Percentiles rank a stretch among this genome's conserved stretches.
Evolutionary conservation across 2,888 invertebrate genomes (phyloP).

Genomic region (Hirtodrosophila histrioides): DNA sequence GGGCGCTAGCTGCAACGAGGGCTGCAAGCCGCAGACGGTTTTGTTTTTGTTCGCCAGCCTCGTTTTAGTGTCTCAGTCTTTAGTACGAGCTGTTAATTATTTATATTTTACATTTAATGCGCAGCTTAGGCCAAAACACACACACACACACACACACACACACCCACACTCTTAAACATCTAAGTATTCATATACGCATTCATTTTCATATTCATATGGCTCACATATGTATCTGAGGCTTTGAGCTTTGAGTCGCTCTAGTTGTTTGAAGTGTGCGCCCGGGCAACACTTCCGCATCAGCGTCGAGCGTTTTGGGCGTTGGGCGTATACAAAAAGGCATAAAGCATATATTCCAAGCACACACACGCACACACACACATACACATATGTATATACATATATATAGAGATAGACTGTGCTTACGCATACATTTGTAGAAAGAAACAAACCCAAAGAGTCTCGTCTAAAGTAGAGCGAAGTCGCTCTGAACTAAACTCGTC

Average conservation of each 20-base stretch:
- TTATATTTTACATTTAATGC: conserved; percentile 79
- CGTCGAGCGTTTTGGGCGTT: conserved; percentile 36
- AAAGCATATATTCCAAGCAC: conserved; percentile 50
- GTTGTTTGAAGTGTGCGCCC: conserved; percentile 70
- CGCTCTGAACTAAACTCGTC: conserved; percentile 61
- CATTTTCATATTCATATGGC: conserved; percentile 59
- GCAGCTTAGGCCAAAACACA: conserved; percentile 62
- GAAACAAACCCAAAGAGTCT: conserved; percentile 73
- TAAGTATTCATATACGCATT: conserved; percentile 53
- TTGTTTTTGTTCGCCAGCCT: conserved; percentile 34
- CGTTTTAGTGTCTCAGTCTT: conserved; percentile 35
- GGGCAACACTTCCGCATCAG: conserved; percentile 76
- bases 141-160: conserved; percentile 11
- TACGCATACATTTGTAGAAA: conserved; percentile 68
- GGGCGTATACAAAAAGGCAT: conserved; percentile 54
- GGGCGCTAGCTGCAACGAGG: conserved; percentile 35
- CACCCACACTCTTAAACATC: conserved; percentile 17
- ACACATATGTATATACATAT: background rate
- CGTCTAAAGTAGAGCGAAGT: conserved; percentile 66
- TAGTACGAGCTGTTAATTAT: conserved; percentile 67
- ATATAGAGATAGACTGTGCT: conserved; percentile 53
- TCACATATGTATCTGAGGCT: conserved; percentile 43
- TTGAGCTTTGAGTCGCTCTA: conserved; percentile 67
- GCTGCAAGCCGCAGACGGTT: conserved; percentile 44
- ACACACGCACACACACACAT: background rate